These are phyloP conservation scores for Tricholauxania praeusta DNA, from an alignment of 2,888 invertebrate species.

Conservation along the genomic window DNA sequence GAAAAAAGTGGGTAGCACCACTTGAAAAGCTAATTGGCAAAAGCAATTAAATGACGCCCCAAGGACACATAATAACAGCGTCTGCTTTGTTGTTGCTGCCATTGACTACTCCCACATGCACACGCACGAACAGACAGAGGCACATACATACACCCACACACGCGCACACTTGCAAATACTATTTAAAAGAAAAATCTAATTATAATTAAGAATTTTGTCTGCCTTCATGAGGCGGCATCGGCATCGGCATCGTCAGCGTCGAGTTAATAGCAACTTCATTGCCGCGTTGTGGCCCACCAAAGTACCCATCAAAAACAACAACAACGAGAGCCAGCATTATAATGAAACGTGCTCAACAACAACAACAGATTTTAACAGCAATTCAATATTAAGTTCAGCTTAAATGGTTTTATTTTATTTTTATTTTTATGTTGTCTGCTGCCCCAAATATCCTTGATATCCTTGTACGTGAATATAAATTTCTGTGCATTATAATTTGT, in stretches of 20 bases:
- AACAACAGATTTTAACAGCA: slow-evolving; percentile 31
- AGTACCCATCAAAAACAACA: slow-evolving; percentile 28
- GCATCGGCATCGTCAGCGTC: slow-evolving; percentile 29
- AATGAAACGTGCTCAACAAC: slow-evolving; percentile 29
- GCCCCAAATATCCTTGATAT: no score
- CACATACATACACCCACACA: slow-evolving; percentile 35
- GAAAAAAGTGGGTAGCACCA: slow-evolving; percentile 35
- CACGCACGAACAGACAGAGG: slow-evolving; percentile 31
- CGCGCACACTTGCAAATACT: slow-evolving; percentile 37
- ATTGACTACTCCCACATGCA: slow-evolving; percentile 19
- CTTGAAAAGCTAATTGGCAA: slow-evolving; percentile 66
- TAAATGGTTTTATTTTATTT: slow-evolving; percentile 8
- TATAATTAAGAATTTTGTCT: slow-evolving; percentile 46
- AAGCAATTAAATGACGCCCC: slow-evolving; percentile 68
- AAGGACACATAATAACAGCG: slow-evolving; percentile 65
- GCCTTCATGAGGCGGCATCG: slow-evolving; percentile 15
- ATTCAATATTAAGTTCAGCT: slow-evolving; percentile 19
- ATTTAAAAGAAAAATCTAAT: slow-evolving; percentile 40
- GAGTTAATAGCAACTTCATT: slow-evolving; percentile 38
- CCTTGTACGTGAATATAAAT: slow-evolving; percentile 4
- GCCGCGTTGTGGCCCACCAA: background rate
- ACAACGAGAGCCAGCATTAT: slow-evolving; percentile 52
- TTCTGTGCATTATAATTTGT: slow-evolving; percentile 21
- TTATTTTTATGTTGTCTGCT: slow-evolving; percentile 1
- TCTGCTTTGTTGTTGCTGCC: slow-evolving; percentile 4